A percentile compares a stretch with the other conserved stretches of the same genome.
Conservation (phyloP, 2,113 vertebrate genomes). For the Dipodomys ordii region DNA sequence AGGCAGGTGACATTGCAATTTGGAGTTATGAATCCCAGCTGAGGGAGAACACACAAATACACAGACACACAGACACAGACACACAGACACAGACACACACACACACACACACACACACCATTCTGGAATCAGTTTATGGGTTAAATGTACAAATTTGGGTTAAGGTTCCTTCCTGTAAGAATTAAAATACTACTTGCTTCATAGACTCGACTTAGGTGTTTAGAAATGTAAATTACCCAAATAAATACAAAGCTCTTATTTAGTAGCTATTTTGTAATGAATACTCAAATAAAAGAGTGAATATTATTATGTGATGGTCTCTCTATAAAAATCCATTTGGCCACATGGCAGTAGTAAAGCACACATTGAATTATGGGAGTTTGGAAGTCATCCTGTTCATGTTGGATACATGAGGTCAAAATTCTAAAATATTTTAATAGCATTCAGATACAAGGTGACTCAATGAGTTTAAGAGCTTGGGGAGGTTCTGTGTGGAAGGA, state of each 20-base stretch:
- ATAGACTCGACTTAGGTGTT: background rate
- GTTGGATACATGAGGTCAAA: background rate
- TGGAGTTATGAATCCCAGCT: background rate
- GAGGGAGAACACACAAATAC: too few relatives aligned
- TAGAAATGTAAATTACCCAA: background rate
- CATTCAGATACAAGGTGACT: background rate
- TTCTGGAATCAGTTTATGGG: background rate
- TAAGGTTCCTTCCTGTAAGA: background rate
- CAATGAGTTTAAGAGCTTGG: background rate
- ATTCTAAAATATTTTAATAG: background rate
- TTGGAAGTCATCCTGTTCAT: background rate
- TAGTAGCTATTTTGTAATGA: background rate
- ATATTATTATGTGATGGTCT: background rate
- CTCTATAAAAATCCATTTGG: background rate
- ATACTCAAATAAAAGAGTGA: background rate
- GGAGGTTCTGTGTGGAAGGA: background rate
- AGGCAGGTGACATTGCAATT: too few relatives aligned
- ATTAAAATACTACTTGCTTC: background rate
- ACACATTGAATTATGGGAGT: background rate
- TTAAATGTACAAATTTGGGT: constrained; percentile 2
- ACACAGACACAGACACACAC: too few relatives aligned
- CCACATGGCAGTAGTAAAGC: background rate
- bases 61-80: too few relatives aligned
- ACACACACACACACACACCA: too few relatives aligned
- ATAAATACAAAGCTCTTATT: background rate